These are phyloP conservation scores for Gisinianus flammeolus DNA, from an alignment of 2,888 invertebrate species.

Conservation along the genomic window DNA sequence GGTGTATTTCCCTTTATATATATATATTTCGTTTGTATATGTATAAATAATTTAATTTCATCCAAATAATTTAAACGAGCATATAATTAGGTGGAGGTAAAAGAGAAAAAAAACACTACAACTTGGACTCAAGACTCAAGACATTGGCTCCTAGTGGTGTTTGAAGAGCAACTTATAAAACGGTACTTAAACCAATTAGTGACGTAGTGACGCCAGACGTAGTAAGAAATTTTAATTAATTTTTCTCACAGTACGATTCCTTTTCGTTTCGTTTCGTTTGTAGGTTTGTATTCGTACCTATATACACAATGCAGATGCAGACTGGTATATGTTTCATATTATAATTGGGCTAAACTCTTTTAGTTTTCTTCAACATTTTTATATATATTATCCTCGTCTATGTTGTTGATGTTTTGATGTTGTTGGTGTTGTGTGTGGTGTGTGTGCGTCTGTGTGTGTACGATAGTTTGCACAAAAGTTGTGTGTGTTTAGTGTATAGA, in stretches of 20 bases:
- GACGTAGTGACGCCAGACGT: slow-evolving; percentile 17
- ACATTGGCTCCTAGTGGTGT: no score
- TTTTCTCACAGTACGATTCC: slow-evolving; percentile 26
- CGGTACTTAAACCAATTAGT: slow-evolving; percentile 27
- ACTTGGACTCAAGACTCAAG: neutral
- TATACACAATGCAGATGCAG: no score
- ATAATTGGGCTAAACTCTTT: no score
- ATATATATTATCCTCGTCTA: no score
- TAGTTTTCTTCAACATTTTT: no score
- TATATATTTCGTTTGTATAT: neutral
- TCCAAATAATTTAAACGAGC: neutral
- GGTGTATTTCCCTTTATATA: neutral
- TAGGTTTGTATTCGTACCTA: no score
- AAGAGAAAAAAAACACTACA: neutral
- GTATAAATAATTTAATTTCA: neutral
- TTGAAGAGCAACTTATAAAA: slow-evolving; percentile 9
- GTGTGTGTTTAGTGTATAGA: no score
- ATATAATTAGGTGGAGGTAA: neutral
- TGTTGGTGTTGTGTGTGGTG: no score
- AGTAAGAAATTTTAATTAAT: slow-evolving; percentile 34
- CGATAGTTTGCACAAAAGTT: no score
- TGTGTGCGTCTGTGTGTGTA: no score
- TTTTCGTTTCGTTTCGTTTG: neutral
- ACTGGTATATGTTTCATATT: no score
- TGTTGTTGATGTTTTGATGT: no score